Base-by-base conservation (phyloP, 2,888 invertebrate genomes). In the Drosophila robusta region DNA sequence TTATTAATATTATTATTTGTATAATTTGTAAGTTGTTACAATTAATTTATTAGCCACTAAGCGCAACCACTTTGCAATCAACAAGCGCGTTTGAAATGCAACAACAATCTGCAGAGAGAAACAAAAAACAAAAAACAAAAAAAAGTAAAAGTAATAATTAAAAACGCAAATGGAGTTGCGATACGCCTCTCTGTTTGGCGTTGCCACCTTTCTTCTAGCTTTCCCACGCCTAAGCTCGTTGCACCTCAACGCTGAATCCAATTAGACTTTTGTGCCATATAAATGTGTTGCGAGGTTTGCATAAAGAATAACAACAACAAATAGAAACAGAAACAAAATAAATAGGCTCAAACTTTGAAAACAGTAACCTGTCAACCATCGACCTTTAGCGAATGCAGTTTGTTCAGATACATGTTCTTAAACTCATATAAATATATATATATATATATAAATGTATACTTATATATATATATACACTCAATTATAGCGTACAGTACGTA, bases 221-320 rank as follows among this genome's bases (percentile, higher is more conserved):
- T 61, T 67, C 58, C 71, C 57, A 56, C 26, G 16, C 26, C 45
- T 57, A 61, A 74, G 69, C 63, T 62, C 50, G 38, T 54, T 47
- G 70, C 76, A 71, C 68, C 83, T 66, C 71, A 82, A 79, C 64
- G 73, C 78, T 70, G 69, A 68, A 75, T 84, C 79, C 74, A 80
- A 83, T 76, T 77, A 85, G 80, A 85, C 88, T 80, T 77, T 65
- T 83, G 85, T 85, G 85, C 85, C 85, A 85, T 85, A 85, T 67
- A 75, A 84, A 79, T 58, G 77, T 77, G 78, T 82, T 83, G 80
- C 50, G 75, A 71, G 64, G 65, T 65, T 64, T 71, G 58, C 65
- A 60, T 39, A 58, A 60, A 52, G 24, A 44, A 58, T 46, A 50
- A 50, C 8, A 57, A 44, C n/a, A 61, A 56, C 14, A 67, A 63